Evolutionary conservation across 2,113 vertebrate genomes (phyloP).

Genomic region (Rhinoderma darwinii): DNA sequence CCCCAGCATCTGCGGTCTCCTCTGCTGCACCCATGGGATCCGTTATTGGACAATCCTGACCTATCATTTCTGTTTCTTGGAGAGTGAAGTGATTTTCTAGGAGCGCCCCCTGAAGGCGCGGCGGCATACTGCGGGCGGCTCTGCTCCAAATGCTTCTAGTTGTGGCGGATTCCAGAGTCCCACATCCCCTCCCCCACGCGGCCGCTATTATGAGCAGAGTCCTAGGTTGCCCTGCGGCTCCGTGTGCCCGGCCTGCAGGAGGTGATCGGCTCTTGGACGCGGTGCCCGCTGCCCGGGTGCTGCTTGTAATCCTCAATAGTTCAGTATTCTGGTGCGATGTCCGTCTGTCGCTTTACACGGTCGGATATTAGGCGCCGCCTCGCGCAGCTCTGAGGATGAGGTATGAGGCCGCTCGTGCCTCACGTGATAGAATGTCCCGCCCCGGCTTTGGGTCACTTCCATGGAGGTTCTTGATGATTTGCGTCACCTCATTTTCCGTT

Average conservation of each 20-base stretch:
- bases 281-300: no score
- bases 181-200: slow-evolving; percentile 21
- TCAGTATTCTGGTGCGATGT: no score
- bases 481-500: neutral
- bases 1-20: neutral
- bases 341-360: no score
- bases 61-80: slow-evolving; percentile 67
- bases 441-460: neutral
- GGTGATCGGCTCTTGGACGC: neutral
- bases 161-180: slow-evolving; percentile 69
- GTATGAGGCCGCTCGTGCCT: neutral
- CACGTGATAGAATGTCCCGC: neutral
- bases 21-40: slow-evolving; percentile 17
- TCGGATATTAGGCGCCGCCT: neutral
- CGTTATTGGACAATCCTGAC: slow-evolving; percentile 73
- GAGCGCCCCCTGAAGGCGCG: slow-evolving; percentile 66
- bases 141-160: slow-evolving; percentile 73
- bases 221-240: neutral
- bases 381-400: no score
- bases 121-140: slow-evolving; percentile 63
- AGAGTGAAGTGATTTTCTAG: slow-evolving; percentile 66
- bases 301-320: no score
- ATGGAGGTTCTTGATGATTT: neutral
- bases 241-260: neutral
- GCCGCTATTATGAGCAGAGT: neutral